Evolutionary conservation across 2,797 vertebrate species (phyloP).

Genomic region (Hydrocynus forskahlii): DNA sequence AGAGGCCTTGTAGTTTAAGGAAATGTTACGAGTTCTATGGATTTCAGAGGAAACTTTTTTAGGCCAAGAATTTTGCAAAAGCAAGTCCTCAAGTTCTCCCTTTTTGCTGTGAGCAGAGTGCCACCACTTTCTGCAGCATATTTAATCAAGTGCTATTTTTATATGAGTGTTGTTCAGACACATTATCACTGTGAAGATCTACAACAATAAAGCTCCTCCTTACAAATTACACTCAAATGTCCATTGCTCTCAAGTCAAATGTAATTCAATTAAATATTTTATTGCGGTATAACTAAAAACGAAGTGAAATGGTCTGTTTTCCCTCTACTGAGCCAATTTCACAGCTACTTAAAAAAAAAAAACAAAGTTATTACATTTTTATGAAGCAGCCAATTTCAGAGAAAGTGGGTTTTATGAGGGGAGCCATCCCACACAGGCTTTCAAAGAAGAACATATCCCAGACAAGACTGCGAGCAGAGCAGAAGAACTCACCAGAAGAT

Average conservation of each 20-base stretch:
- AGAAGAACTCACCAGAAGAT: conserved; percentile 16
- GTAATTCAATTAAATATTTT: conserved; percentile 38
- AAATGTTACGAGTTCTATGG: background rate
- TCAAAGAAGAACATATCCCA: conserved; percentile 20
- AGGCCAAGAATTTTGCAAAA: background rate
- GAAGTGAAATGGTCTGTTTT: conserved; percentile 24
- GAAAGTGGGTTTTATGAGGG: conserved; percentile 49
- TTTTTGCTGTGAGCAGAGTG: background rate
- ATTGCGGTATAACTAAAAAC: conserved; percentile 32
- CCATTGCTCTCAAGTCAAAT: conserved; percentile 30
- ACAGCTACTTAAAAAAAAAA: conserved; percentile 26
- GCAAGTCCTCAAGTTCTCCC: background rate
- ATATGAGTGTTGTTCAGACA: background rate
- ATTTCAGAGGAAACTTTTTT: conserved; percentile 2
- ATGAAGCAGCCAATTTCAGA: conserved; percentile 33
- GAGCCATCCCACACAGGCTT: conserved; percentile 17
- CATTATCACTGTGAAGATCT: background rate
- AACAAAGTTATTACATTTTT: conserved; percentile 48
- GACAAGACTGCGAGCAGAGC: background rate
- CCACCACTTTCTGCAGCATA: background rate
- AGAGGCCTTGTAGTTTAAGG: background rate
- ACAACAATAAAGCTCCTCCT: conserved; percentile 18
- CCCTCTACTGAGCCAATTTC: conserved; percentile 34
- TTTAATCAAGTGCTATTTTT: background rate
- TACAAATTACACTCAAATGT: conserved; percentile 22